Evolutionary conservation across 1,140 invertebrate genomes (phyloP).

Genomic region (Drosophila parvula): DNA sequence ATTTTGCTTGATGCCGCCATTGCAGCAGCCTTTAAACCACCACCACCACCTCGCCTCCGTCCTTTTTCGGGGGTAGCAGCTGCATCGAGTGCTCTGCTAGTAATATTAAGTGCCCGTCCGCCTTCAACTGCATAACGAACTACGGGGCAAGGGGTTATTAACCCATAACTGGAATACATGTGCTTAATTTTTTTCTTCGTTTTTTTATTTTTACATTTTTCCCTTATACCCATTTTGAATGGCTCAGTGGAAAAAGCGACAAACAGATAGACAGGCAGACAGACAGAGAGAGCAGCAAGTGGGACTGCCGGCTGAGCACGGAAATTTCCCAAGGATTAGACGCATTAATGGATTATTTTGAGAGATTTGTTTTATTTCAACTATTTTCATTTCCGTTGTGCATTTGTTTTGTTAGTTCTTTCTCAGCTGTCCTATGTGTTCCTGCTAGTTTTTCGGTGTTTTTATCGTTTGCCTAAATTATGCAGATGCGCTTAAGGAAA

Average conservation of each 20-base stretch:
- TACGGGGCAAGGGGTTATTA: constrained; percentile 67
- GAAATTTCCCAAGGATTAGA: constrained; percentile 58
- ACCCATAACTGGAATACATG: constrained; percentile 76
- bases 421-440: neutral
- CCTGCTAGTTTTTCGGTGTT: constrained; percentile 5
- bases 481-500: constrained; percentile 34
- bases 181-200: constrained; percentile 69
- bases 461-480: constrained; percentile 48
- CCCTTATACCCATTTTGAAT: constrained; percentile 11
- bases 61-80: constrained; percentile 55
- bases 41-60: neutral
- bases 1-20: constrained; percentile 68
- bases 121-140: constrained; percentile 42
- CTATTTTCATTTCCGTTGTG: constrained; percentile 12
- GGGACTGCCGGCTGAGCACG: constrained; percentile 17
- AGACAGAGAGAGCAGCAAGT: constrained; percentile 1
- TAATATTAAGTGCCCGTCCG: constrained; percentile 68
- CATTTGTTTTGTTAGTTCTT: constrained; percentile 20
- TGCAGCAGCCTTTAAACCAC: constrained; percentile 43
- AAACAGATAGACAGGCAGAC: neutral
- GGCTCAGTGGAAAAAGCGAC: constrained; percentile 5
- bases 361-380: constrained; percentile 39
- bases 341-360: constrained; percentile 70
- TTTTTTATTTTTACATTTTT: constrained; percentile 27
- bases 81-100: constrained; percentile 49